phyloP scores from a whole-genome alignment of 2,797 vertebrate genomes.

The Aselliscus stoliczkanus region DNA sequence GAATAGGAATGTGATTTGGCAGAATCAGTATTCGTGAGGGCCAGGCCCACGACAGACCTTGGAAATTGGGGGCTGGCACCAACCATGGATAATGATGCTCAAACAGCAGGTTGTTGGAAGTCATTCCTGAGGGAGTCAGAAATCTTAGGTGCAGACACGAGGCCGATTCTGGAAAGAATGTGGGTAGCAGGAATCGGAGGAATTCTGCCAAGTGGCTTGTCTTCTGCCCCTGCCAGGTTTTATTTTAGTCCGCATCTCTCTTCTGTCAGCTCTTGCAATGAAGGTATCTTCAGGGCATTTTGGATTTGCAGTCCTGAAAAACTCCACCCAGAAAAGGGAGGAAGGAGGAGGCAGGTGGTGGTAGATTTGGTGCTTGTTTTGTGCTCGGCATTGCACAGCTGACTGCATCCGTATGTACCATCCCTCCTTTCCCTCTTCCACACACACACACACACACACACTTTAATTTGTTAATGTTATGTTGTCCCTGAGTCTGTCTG shows the following conservation, averaged over 20 bases:
- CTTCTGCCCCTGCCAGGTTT: not conserved
- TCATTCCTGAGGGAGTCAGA: not conserved
- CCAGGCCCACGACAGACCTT: not conserved
- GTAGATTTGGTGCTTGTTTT: rapidly evolving
- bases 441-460: not conserved
- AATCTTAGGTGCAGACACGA: not conserved
- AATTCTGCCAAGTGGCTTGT: not conserved
- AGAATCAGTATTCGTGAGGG: not conserved
- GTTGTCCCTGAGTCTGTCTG: not conserved
- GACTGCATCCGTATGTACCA: rapidly evolving
- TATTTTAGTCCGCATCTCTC: not conserved
- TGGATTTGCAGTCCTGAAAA: not conserved
- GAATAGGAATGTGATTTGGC: not conserved
- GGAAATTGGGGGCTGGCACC: not conserved
- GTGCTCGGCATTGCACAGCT: rapidly evolving
- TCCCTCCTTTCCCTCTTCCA: not conserved
- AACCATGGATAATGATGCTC: not conserved
- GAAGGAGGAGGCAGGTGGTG: not conserved
- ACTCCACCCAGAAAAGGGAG: not conserved
- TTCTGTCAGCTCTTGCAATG: not conserved
- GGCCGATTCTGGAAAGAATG: not conserved
- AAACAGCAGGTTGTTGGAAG: not conserved
- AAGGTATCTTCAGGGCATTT: not conserved
- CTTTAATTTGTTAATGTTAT: not conserved
- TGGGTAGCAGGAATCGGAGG: not conserved